Evolutionary conservation across 2,113 vertebrate species (phyloP).

Genomic region (Isurus oxyrinchus): DNA sequence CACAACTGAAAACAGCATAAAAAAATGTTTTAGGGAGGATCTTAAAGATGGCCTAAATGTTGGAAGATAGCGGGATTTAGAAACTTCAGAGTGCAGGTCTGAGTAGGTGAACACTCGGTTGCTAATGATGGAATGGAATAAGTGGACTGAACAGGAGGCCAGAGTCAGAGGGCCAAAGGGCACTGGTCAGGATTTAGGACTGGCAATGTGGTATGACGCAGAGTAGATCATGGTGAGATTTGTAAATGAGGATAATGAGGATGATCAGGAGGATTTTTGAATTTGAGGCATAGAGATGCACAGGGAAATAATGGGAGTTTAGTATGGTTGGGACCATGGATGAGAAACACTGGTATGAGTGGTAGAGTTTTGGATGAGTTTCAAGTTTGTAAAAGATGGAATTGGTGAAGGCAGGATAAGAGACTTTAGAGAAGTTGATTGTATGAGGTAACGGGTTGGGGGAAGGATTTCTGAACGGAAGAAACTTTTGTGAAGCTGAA

Average conservation of each 20-base stretch:
- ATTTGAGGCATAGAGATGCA: background rate
- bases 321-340: background rate
- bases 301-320: background rate
- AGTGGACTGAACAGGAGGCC: background rate
- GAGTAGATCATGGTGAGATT: background rate
- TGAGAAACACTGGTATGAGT: background rate
- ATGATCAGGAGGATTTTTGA: background rate
- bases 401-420: background rate
- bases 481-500: background rate
- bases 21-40: background rate
- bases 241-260: background rate
- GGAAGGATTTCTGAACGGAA: background rate
- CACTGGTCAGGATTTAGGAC: background rate
- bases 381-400: background rate
- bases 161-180: background rate
- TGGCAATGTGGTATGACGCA: background rate
- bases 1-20: background rate
- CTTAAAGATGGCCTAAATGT: background rate
- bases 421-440: background rate
- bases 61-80: background rate
- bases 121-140: background rate
- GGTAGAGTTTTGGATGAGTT: background rate
- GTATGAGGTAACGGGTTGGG: background rate
- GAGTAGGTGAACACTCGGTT: background rate
- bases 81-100: background rate